Evolutionary conservation across 2,113 vertebrate species (phyloP).

Genomic region (Pterocles orientalis): DNA sequence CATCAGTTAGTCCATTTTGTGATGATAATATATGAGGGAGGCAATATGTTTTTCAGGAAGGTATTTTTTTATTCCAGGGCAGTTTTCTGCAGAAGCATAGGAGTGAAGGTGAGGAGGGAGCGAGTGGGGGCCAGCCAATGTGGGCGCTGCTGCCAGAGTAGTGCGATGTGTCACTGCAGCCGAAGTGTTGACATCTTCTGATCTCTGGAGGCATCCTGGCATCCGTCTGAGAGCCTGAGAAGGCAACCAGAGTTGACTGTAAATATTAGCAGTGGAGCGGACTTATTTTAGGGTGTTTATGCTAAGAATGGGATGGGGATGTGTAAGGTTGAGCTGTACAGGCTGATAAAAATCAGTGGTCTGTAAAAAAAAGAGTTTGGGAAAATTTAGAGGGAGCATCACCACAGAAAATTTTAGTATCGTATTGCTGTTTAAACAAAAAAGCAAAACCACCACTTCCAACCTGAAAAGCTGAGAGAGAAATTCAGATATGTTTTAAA

Average conservation of each 20-base stretch:
- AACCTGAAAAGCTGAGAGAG: not conserved
- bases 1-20: fast-evolving
- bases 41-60: not conserved
- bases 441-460: not conserved
- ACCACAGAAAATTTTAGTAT: not conserved
- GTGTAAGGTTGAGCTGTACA: constrained; percentile 41
- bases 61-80: not conserved
- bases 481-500: not conserved
- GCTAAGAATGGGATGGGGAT: not conserved
- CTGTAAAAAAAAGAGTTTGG: not conserved
- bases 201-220: not conserved
- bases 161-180: not conserved
- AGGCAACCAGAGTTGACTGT: constrained; percentile 10
- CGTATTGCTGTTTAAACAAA: not conserved
- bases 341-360: constrained; percentile 7
- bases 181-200: not conserved
- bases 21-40: not conserved
- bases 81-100: not conserved
- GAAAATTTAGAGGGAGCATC: not conserved
- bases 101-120: not conserved
- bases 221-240: not conserved
- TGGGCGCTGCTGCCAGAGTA: not conserved
- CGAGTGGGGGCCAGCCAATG: not conserved
- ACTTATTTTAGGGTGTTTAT: constrained; percentile 41
- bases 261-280: not conserved